Conservation (phyloP, 2,113 vertebrate genomes). For the Anoura caudifer region DNA sequence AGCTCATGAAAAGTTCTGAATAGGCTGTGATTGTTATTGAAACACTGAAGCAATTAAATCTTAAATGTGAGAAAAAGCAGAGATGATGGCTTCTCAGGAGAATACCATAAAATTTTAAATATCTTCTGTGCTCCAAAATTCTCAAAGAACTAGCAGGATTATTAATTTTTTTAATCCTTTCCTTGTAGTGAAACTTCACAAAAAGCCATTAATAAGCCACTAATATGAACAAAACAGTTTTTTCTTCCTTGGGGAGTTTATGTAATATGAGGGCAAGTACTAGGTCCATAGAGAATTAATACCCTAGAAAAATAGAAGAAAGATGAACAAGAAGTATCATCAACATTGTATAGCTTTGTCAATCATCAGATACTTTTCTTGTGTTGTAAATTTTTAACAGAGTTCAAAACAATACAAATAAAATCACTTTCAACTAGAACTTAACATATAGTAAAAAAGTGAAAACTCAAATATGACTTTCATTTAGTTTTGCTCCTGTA, state of each 20-base stretch:
- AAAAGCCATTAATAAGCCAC: constrained; percentile 19
- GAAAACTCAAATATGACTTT: background rate
- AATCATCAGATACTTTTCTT: background rate
- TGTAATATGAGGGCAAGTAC: background rate
- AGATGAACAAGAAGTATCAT: background rate
- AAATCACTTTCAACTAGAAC: background rate
- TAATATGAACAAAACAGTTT: background rate
- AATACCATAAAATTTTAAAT: constrained; percentile 27
- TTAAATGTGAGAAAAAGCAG: constrained; percentile 25
- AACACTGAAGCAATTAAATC: constrained; percentile 48
- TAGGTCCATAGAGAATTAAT: background rate
- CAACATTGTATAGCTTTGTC: background rate
- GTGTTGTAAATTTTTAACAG: background rate
- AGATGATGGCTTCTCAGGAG: background rate
- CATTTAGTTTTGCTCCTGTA: background rate
- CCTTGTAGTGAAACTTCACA: background rate
- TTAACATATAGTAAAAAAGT: background rate
- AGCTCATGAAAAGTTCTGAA: constrained; percentile 14
- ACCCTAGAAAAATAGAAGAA: background rate
- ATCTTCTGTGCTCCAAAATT: background rate
- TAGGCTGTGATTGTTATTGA: constrained; percentile 25
- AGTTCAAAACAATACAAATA: constrained; percentile 18
- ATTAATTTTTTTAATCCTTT: constrained; percentile 29
- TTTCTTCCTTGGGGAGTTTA: background rate
- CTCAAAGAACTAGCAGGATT: background rate